These are phyloP conservation scores for Acleris emargana DNA, from an alignment of 2,888 invertebrate species.

Conservation along the genomic window DNA sequence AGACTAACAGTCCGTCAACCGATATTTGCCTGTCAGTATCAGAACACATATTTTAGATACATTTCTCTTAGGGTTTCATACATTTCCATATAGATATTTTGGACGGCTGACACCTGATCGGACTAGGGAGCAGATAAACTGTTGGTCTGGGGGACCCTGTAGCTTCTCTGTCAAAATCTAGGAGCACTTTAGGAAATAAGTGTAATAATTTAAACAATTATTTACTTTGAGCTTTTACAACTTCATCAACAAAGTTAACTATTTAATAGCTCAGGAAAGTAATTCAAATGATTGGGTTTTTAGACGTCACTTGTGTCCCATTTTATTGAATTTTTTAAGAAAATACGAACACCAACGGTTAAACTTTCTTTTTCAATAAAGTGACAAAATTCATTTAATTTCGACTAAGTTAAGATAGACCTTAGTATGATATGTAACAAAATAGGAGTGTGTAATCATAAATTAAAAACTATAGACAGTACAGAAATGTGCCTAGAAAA, in stretches of 20 bases:
- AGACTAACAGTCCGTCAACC: no score
- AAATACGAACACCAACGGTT: constrained; percentile 5
- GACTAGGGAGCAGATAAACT: no score
- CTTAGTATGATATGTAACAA: constrained; percentile 60
- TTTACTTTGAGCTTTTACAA: constrained; percentile 18
- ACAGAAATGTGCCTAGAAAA: constrained; percentile 81
- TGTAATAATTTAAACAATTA: constrained; percentile 16
- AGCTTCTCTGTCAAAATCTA: constrained; percentile 9
- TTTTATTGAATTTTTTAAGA: constrained; percentile 9
- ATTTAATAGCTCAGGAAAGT: background rate
- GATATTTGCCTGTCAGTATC: no score
- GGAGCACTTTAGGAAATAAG: constrained; percentile 31
- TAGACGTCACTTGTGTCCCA: background rate
- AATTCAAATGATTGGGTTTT: background rate
- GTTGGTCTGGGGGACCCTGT: no score
- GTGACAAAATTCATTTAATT: constrained; percentile 45
- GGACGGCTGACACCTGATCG: no score
- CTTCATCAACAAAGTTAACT: background rate
- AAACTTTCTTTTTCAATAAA: constrained; percentile 7
- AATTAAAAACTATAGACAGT: constrained; percentile 67
- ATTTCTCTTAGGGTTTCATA: no score
- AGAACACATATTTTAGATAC: no score
- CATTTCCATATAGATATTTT: no score
- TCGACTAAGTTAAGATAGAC: constrained; percentile 51
- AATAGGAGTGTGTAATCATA: constrained; percentile 73